Base-by-base conservation (phyloP, 1,140 invertebrate genomes). In the Drosophila rufa region DNA sequence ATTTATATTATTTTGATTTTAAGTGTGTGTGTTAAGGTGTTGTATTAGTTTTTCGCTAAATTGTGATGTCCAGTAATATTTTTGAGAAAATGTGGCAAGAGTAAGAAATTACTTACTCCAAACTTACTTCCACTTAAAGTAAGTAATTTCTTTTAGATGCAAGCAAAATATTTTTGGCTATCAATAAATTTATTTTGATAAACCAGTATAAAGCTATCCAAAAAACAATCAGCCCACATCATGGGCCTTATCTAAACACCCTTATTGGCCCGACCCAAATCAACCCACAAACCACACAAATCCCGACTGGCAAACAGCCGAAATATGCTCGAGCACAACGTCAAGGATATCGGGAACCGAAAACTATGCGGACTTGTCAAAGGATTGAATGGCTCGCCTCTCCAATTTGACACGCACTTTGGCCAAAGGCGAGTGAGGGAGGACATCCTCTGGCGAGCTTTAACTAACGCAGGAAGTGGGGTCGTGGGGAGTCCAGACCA, bases 351-450 rank as follows among this genome's bases (percentile, higher is more conserved):
- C 76, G 66, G 36, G 46, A 43, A 38, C 45, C 66, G 42, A 64
- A 70, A 87, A 89, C 80, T 87, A 83, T 79, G 67, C 62, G 74
- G 73, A 75, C 67, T 78, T 73, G 62, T 77, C 75, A 86, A 87
- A 87, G 83, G 83, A 87, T 87, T 87, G 67, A 87, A 87, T 82
- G 85, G 75, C 82, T 85, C 38, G 82, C 79, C 67, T 80, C 74
- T 62, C 57, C 80, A 87, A 87, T 87, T 87, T 82, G 83, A 87
- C 83, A 87, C 83, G 83, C 83, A 87, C 83, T 87, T 75, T 66
- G 79, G 48, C 62, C 67, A 46, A 70, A 45, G 12, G 38, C 66
- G 79, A 77, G 17, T 55, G 51, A 19, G 7, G 2, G 64, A 66
- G 71, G 76, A 85, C 79, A 75, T 81, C 60, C 55, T 58, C 62